Percentiles rank a stretch among this genome's conserved stretches.
Evolutionary conservation across 2,797 vertebrate species (phyloP).

Genomic region (Bradypodion pumilum): DNA sequence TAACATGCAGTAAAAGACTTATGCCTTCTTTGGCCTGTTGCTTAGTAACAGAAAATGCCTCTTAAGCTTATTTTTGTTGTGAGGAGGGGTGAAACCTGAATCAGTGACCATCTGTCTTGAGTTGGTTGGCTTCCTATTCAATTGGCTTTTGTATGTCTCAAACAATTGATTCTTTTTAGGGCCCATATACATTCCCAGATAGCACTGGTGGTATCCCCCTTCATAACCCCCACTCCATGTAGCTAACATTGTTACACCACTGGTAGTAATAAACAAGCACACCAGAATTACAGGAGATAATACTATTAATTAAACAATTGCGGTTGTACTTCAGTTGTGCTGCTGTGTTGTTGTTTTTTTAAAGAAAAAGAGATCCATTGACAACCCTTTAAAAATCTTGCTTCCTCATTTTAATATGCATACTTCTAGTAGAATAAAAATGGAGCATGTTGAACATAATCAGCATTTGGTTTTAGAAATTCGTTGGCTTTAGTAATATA

Average conservation of each 20-base stretch:
- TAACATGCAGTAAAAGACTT: conserved; percentile 63
- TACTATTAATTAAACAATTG: neutral
- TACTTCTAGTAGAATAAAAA: neutral
- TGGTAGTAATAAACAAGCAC: neutral
- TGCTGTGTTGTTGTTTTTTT: neutral
- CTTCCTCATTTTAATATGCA: neutral
- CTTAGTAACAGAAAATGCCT: conserved; percentile 71
- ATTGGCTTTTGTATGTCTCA: conserved; percentile 86
- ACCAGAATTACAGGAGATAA: neutral
- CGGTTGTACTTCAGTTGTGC: neutral
- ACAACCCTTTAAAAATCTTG: neutral
- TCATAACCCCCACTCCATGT: neutral
- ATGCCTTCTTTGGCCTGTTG: conserved; percentile 74
- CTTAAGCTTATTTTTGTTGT: conserved; percentile 79
- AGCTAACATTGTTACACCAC: conserved; percentile 12
- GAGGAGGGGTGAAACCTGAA: conserved; percentile 86
- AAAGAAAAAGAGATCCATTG: neutral
- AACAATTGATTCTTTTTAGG: conserved; percentile 92
- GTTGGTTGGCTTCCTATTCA: conserved; percentile 88
- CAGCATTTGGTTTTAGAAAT: neutral
- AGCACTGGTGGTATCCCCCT: neutral
- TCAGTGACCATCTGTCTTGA: conserved; percentile 93
- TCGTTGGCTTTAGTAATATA: neutral
- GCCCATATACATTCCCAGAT: conserved; percentile 25
- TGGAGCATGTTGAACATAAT: neutral